Evolutionary conservation across 2,113 vertebrate species (phyloP).

Genomic region (Tragelaphus imberbis): DNA sequence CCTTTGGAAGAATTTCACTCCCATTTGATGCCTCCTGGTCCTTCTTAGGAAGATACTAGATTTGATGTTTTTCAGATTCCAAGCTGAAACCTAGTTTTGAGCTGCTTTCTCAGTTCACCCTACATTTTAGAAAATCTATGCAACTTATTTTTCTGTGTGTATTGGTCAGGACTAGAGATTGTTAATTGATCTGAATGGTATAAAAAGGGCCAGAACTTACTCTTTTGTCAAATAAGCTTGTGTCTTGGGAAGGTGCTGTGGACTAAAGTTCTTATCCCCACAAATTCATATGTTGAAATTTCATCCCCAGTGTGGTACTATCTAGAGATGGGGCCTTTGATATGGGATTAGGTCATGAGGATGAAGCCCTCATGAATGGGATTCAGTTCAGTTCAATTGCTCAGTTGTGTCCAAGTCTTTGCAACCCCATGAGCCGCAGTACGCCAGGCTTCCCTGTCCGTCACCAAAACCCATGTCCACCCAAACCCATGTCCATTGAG

Average conservation of each 20-base stretch:
- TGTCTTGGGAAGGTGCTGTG: neutral
- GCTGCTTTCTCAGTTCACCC: neutral
- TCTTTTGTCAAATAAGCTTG: neutral
- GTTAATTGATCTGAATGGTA: neutral
- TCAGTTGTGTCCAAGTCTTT: rapidly evolving
- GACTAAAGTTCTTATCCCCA: neutral
- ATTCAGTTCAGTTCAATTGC: neutral
- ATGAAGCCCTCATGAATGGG: neutral
- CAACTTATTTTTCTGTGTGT: neutral
- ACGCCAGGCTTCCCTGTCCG: too few species aligned
- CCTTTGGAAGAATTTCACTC: conserved; percentile 1
- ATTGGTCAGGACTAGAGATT: neutral
- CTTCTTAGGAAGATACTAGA: conserved; percentile 9
- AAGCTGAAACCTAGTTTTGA: conserved; percentile 18
- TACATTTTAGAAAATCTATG: neutral
- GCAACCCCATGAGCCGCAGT: too few species aligned
- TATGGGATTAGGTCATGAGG: neutral
- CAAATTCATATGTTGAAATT: neutral
- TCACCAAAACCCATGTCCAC: too few species aligned
- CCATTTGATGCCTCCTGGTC: neutral
- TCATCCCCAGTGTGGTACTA: neutral
- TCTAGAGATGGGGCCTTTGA: neutral
- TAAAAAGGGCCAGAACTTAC: neutral
- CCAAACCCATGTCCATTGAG: too few species aligned
- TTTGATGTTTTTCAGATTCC: conserved; percentile 33